Evolutionary conservation across 2,888 invertebrate genomes (phyloP).

Genomic region (Acrocyrtus sp.): DNA sequence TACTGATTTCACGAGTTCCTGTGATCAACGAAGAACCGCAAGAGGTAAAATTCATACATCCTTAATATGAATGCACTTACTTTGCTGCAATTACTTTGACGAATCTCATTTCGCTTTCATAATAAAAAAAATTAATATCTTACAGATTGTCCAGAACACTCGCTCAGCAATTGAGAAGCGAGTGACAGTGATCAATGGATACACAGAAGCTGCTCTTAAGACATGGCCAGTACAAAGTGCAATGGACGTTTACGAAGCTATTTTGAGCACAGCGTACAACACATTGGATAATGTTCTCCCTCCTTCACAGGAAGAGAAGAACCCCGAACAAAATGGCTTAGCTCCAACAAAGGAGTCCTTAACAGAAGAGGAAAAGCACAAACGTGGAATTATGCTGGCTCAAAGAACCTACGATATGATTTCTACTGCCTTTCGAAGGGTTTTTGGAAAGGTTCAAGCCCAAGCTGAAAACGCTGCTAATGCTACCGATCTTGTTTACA

Average conservation of each 20-base stretch:
- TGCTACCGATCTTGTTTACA: slow-evolving; percentile 47
- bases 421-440: slow-evolving; percentile 20
- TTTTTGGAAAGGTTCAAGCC: slow-evolving; percentile 42
- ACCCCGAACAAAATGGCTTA: slow-evolving; percentile 15
- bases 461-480: slow-evolving; percentile 47
- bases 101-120: neutral
- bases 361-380: slow-evolving; percentile 40
- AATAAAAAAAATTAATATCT: neutral
- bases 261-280: slow-evolving; percentile 32
- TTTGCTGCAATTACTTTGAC: neutral
- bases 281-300: slow-evolving; percentile 56
- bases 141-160: slow-evolving; percentile 26
- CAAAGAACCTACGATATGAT: slow-evolving; percentile 33
- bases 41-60: slow-evolving; percentile 50
- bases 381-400: slow-evolving; percentile 43
- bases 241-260: slow-evolving; percentile 51
- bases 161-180: slow-evolving; percentile 14
- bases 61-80: too few species aligned
- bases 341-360: slow-evolving; percentile 20
- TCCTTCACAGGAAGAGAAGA: slow-evolving; percentile 18
- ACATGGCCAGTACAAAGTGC: slow-evolving; percentile 48
- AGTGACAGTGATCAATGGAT: slow-evolving; percentile 30
- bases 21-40: slow-evolving; percentile 57
- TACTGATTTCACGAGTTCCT: slow-evolving; percentile 52
- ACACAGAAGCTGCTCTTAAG: slow-evolving; percentile 40